A percentile compares a stretch with the other conserved stretches of the same genome.
Evolutionary conservation across 2,113 vertebrate species (phyloP).

Genomic region (Tetrao urogallus): DNA sequence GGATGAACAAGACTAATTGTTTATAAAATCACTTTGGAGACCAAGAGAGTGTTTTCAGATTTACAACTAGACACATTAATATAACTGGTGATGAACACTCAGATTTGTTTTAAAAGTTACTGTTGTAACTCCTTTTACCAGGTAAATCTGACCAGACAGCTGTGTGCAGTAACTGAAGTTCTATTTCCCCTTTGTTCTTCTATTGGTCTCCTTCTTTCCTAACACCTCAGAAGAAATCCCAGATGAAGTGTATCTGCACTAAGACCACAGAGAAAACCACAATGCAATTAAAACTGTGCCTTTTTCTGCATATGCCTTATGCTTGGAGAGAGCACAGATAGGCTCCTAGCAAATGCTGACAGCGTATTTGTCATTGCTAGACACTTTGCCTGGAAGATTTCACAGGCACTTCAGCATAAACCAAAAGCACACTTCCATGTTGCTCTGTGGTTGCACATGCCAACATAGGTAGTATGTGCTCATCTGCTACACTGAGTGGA

Average conservation of each 20-base stretch:
- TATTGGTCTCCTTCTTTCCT: background rate
- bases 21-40: background rate
- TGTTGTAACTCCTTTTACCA: background rate
- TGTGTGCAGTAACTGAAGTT: background rate
- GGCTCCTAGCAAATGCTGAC: background rate
- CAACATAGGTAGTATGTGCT: rapidly evolving
- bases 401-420: background rate
- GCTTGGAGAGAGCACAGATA: background rate
- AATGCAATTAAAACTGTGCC: background rate
- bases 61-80: background rate
- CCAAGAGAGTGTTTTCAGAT: background rate
- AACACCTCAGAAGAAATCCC: background rate
- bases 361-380: background rate
- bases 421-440: background rate
- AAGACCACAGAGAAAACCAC: background rate
- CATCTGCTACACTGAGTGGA: background rate
- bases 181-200: background rate
- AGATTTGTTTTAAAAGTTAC: background rate
- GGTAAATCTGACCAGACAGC: background rate
- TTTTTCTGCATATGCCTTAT: background rate
- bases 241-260: background rate
- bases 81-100: background rate
- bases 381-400: background rate
- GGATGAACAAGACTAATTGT: background rate
- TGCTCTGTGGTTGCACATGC: background rate